Evolutionary conservation across 2,888 invertebrate species (phyloP).

Genomic region (Chaetogeoica ovagalla): DNA sequence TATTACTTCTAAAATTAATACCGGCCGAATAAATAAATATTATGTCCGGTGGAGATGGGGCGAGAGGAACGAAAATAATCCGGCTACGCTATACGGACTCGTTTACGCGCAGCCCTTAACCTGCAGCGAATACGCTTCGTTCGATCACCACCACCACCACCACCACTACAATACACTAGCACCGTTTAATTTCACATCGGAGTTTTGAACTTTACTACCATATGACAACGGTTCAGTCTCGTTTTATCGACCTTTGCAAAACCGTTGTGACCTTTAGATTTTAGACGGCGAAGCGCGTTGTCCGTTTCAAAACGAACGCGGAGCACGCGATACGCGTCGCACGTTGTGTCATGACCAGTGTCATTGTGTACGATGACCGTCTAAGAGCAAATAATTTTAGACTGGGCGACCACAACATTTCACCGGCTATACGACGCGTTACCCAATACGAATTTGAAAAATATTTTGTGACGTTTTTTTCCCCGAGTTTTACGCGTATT

Average conservation of each 20-base stretch:
- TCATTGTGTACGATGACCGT: too few relatives aligned
- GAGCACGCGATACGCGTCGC: too few relatives aligned
- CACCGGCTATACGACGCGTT: neutral
- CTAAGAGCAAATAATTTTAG: too few relatives aligned
- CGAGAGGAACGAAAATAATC: slow-evolving; percentile 25
- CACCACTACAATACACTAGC: neutral
- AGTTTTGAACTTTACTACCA: slow-evolving; percentile 34
- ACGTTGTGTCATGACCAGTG: too few relatives aligned
- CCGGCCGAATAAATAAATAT: slow-evolving; percentile 25
- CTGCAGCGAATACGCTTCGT: too few relatives aligned
- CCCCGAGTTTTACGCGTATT: neutral
- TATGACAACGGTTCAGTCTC: slow-evolving; percentile 33
- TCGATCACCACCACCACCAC: too few relatives aligned
- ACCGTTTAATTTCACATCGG: slow-evolving; percentile 11
- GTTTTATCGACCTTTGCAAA: slow-evolving; percentile 32
- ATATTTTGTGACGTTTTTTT: too few relatives aligned
- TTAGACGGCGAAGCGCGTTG: neutral
- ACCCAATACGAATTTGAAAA: too few relatives aligned
- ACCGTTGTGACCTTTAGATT: neutral
- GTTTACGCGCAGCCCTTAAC: too few relatives aligned
- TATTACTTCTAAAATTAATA: slow-evolving; percentile 39
- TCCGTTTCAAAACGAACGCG: too few relatives aligned
- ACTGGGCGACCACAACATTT: neutral
- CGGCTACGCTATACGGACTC: neutral
- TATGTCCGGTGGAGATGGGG: neutral